These are phyloP conservation scores for Agrochola litura DNA, from an alignment of 2,888 invertebrate genomes.

Conservation along the genomic window DNA sequence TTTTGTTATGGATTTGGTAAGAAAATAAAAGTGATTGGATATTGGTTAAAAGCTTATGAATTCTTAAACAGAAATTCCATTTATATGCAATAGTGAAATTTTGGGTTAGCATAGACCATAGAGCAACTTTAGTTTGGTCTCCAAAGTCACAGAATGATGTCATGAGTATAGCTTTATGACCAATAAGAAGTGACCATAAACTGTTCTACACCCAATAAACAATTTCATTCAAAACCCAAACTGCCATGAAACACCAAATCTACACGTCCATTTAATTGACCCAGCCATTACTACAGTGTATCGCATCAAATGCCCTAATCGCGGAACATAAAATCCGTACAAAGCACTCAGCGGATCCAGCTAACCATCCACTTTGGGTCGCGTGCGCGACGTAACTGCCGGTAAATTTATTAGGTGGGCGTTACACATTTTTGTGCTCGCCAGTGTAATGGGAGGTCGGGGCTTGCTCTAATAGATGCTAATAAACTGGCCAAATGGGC, in stretches of 20 bases:
- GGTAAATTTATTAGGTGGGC: slow-evolving; percentile 76
- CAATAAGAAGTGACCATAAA: not conserved
- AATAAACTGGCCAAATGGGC: slow-evolving; percentile 61
- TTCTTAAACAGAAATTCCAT: not conserved
- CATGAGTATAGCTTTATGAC: not conserved
- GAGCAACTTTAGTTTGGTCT: not conserved
- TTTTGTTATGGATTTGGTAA: slow-evolving; percentile 9
- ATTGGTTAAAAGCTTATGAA: no score
- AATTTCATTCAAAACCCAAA: slow-evolving; percentile 24
- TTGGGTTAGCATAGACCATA: not conserved
- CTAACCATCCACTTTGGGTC: slow-evolving; percentile 68
- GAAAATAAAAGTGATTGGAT: no score
- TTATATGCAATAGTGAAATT: not conserved
- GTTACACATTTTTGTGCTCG: slow-evolving; percentile 74
- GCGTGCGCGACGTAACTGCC: slow-evolving; percentile 72
- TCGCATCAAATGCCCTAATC: slow-evolving; percentile 64
- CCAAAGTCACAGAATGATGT: not conserved
- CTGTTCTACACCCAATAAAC: not conserved
- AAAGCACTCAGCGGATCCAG: slow-evolving; percentile 66
- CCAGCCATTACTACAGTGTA: slow-evolving; percentile 57
- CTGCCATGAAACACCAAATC: slow-evolving; percentile 30
- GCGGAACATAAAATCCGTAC: slow-evolving; percentile 71
- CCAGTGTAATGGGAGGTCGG: slow-evolving; percentile 69
- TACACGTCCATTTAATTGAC: slow-evolving; percentile 63
- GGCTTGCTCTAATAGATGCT: slow-evolving; percentile 67